Percentiles rank a stretch among this genome's conserved stretches.
These are phyloP conservation scores for Felis chaus DNA, from an alignment of 2,113 vertebrate genomes.

Conservation along the genomic window DNA sequence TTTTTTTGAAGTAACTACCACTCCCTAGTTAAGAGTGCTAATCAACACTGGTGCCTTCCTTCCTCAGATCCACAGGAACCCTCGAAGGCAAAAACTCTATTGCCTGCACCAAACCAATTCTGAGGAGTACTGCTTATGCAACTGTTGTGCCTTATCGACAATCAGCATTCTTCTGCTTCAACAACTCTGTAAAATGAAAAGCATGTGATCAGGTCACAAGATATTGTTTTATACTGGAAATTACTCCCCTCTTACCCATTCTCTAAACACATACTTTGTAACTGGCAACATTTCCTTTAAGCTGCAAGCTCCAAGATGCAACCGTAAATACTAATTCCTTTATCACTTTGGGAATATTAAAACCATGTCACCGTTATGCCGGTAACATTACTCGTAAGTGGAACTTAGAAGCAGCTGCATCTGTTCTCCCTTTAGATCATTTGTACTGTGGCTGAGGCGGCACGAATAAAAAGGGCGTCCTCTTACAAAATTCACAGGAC, in stretches of 20 bases:
- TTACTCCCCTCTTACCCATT: not conserved
- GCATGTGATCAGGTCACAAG: slow-evolving; percentile 52
- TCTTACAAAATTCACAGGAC: not conserved
- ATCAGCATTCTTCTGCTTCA: slow-evolving; percentile 74
- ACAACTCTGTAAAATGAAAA: slow-evolving; percentile 77
- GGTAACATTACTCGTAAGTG: not conserved
- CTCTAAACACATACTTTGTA: not conserved
- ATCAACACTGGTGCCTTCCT: slow-evolving; percentile 50
- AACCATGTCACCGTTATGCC: not conserved
- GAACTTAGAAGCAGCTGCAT: not conserved
- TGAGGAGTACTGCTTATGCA: slow-evolving; percentile 60
- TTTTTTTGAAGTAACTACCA: slow-evolving; percentile 8
- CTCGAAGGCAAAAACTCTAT: slow-evolving; percentile 56
- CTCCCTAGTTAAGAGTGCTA: slow-evolving; percentile 66
- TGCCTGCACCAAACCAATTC: slow-evolving; percentile 70
- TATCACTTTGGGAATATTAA: not conserved
- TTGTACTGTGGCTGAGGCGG: not conserved
- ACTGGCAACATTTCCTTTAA: not conserved
- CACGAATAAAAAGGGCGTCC: not conserved
- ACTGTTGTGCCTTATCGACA: slow-evolving; percentile 63
- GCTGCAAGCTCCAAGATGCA: not conserved
- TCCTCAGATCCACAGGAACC: slow-evolving; percentile 33
- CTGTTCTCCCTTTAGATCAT: not conserved
- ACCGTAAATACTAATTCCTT: not conserved
- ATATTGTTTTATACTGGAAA: not conserved